Percentiles rank a stretch among this genome's conserved stretches.
These are phyloP conservation scores for Criorhina ranunculi DNA, from an alignment of 2,888 invertebrate genomes.

Conservation along the genomic window DNA sequence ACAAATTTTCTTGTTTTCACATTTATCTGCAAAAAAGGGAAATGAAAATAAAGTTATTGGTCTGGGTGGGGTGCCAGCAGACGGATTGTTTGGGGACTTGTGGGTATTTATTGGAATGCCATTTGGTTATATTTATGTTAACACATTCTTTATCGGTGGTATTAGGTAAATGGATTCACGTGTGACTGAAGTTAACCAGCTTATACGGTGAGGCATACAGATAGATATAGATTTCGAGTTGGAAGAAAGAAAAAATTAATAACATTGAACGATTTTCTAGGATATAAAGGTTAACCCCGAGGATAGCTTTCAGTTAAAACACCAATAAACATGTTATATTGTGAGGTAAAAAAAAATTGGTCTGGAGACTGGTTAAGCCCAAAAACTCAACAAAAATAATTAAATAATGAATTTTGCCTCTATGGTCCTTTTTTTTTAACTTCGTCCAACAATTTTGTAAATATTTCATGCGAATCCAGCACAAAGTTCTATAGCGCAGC, in stretches of 20 bases:
- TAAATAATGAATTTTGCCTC: no score
- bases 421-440: no score
- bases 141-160: conserved; percentile 62
- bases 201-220: background rate
- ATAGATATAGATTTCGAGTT: no score
- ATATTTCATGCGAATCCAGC: conserved; percentile 1
- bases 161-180: conserved; percentile 53
- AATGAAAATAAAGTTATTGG: conserved; percentile 47
- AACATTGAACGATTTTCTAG: no score
- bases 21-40: conserved; percentile 24
- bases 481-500: background rate
- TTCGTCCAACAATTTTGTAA: background rate
- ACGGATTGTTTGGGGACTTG: conserved; percentile 58
- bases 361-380: no score
- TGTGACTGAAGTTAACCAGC: conserved; percentile 31
- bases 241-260: no score
- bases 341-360: no score
- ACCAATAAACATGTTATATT: no score
- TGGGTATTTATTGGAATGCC: conserved; percentile 64
- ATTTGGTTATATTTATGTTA: conserved; percentile 68
- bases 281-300: no score
- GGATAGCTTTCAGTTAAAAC: no score
- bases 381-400: no score
- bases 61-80: conserved; percentile 6
- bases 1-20: conserved; percentile 31